A percentile compares a stretch with the other conserved stretches of the same genome.
These are phyloP conservation scores for Pontoporia blainvillei DNA, from an alignment of 2,113 vertebrate genomes.

Conservation along the genomic window DNA sequence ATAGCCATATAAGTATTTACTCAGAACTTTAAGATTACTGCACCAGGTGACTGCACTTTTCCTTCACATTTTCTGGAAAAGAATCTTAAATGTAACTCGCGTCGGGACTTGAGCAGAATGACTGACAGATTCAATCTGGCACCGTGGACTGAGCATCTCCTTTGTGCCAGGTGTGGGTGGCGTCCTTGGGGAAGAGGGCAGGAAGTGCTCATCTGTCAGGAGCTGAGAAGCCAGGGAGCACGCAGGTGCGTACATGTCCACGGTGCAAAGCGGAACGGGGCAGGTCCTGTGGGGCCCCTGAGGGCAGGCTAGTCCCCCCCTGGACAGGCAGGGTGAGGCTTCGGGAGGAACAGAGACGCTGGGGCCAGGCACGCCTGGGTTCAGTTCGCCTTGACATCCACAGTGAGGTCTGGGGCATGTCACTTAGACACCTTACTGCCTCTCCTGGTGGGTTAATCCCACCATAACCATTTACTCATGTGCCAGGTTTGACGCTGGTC, in stretches of 20 bases:
- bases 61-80: neutral
- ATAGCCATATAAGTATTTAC: neutral
- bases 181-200: no score
- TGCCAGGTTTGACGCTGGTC: neutral
- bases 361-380: neutral
- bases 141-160: neutral
- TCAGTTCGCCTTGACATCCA: neutral
- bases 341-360: neutral
- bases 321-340: neutral
- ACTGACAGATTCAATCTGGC: neutral
- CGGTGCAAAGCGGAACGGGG: accelerated
- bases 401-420: no score
- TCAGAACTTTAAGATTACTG: neutral
- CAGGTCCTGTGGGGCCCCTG: neutral
- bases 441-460: neutral
- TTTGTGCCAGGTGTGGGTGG: neutral
- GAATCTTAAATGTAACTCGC: neutral
- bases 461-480: neutral
- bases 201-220: neutral
- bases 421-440: neutral
- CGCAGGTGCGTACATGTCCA: no score
- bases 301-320: neutral
- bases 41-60: neutral
- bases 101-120: neutral
- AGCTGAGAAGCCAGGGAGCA: neutral